Conservation (phyloP, 2,113 vertebrate genomes). For the Varanus salvator region DNA sequence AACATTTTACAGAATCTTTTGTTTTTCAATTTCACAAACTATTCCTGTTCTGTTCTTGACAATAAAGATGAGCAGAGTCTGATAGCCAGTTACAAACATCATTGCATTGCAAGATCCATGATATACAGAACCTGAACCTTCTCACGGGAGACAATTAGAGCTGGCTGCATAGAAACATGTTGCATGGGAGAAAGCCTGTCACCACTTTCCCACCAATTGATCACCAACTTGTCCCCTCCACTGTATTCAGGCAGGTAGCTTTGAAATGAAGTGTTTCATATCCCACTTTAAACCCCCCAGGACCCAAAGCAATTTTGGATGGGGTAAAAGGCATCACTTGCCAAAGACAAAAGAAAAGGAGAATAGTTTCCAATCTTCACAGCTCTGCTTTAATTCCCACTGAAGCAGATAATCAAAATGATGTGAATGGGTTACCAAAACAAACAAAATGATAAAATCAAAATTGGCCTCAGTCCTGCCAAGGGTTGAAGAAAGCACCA, state of each 20-base stretch:
- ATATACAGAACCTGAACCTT: background rate
- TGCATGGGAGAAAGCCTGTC: background rate
- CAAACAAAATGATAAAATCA: background rate
- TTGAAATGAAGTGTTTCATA: conserved; percentile 67
- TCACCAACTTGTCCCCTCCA: background rate
- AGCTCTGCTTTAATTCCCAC: fast-evolving
- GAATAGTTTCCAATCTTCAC: conserved; percentile 32
- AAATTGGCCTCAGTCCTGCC: conserved; percentile 21
- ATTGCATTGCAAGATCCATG: background rate
- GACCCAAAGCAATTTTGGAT: conserved; percentile 46
- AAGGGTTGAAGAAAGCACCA: background rate
- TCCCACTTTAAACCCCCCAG: conserved; percentile 59
- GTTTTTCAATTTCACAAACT: background rate
- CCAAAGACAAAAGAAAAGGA: conserved; percentile 39
- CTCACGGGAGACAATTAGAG: conserved; percentile 12
- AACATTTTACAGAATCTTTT: background rate
- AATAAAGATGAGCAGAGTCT: background rate
- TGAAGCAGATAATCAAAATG: background rate
- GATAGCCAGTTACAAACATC: background rate
- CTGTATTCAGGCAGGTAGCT: conserved; percentile 28
- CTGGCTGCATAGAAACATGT: conserved; percentile 2
- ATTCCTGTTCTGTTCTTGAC: background rate
- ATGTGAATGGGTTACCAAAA: background rate
- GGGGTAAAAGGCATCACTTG: conserved; percentile 42
- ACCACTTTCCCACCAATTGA: background rate